Base-by-base conservation (phyloP, 2,888 invertebrate genomes). In the Ramazzottius varieornatus region DNA sequence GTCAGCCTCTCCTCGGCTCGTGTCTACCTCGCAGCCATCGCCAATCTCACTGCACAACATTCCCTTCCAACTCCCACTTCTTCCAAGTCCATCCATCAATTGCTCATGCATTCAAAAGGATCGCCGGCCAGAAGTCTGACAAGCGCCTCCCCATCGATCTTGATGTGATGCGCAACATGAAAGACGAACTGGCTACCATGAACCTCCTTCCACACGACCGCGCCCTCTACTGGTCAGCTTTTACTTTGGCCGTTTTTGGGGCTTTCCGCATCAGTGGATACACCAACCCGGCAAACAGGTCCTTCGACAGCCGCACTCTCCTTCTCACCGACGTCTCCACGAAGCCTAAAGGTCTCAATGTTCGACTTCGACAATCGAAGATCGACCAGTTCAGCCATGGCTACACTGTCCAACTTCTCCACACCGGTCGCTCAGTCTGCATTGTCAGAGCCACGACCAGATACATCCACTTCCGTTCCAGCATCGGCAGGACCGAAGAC, bases 221-320 rank as follows among this genome's bases (percentile, higher is more conserved):
- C 16, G 64, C n/a, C 34, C 16, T 64, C 4, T 16, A n/a, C n/a
- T 64, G 64, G 64, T 64, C 29, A 13, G 64, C 64, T n/a, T 64
- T 13, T 34, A 16, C 13, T n/a, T 8, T 32, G 4, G 64, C 64
- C 29, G 32, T 64, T 24, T 64, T 64, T 34, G 64, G 64, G 4
- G 32, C 32, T 24, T 32, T 64, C n/a, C 64, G 64, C 64, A 24
- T 64, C 33, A n/a, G 33, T 32, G 64, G 32, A 32, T 32, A 24
- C n/a, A 24, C 64, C 32, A n/a, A 32, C 34, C 4, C n/a, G n/a
- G 4, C 64, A 4, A 13, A 32, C n/a, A 16, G 16, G 32, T 29
- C n/a, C 20, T 32, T 32, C 24, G 16, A 13, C 29, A 24, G 24
- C 29, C n/a, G 4, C 29, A 24, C 54, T n/a, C 8, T 29, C 4